A percentile compares a stretch with the other conserved stretches of the same genome.
Evolutionary conservation across 2,888 invertebrate species (phyloP).

Genomic region (Ecdyonurus torrentis): DNA sequence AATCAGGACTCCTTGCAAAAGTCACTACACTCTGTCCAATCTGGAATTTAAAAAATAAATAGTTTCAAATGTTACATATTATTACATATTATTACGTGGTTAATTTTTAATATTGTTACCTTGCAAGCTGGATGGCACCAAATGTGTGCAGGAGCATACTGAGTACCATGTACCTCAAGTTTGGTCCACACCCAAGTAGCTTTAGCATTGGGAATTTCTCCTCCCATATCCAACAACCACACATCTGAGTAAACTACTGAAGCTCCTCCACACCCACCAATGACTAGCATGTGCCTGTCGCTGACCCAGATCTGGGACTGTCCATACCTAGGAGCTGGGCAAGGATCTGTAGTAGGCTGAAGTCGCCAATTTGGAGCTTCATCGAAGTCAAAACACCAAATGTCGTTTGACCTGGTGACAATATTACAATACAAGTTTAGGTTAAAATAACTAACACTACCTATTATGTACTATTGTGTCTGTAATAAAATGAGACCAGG

Average conservation of each 20-base stretch:
- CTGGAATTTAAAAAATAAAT: conserved; percentile 23
- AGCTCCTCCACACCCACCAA: conserved; percentile 79
- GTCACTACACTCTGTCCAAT: conserved; percentile 62
- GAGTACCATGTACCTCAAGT: conserved; percentile 25
- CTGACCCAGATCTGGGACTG: conserved; percentile 80
- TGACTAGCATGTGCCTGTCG: conserved; percentile 55
- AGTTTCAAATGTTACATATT: neutral
- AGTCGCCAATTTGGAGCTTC: conserved; percentile 53
- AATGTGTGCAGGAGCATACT: conserved; percentile 68
- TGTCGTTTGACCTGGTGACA: conserved; percentile 60
- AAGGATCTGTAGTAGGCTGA: conserved; percentile 46
- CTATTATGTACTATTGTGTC: too few species aligned
- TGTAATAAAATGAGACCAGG: too few species aligned
- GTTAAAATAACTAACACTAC: too few species aligned
- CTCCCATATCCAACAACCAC: conserved; percentile 71
- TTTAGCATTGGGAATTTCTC: conserved; percentile 19
- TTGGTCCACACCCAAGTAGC: conserved; percentile 26
- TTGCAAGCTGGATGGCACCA: conserved; percentile 90
- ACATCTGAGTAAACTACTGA: conserved; percentile 76
- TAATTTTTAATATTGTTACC: conserved; percentile 25
- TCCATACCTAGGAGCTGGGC: conserved; percentile 74
- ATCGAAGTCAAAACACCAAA: conserved; percentile 78
- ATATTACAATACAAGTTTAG: too few species aligned
- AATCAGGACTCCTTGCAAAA: conserved; percentile 42
- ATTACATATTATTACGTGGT: neutral